These are phyloP conservation scores for Parauchenoglanis punctatus DNA, from an alignment of 2,797 vertebrate genomes.

Conservation along the genomic window DNA sequence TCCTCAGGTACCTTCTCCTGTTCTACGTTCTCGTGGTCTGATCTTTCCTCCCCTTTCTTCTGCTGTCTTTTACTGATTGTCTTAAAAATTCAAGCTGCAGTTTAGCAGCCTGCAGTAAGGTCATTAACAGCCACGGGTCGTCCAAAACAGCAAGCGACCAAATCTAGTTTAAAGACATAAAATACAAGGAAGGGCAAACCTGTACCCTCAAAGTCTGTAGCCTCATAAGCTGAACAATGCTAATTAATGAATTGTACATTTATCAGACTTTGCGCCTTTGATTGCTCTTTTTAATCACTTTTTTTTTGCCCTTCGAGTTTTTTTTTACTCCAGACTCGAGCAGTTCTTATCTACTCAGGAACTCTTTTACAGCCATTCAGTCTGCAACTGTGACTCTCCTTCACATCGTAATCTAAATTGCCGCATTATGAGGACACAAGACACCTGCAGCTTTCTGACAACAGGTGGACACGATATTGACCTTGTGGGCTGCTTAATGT, in stretches of 20 bases:
- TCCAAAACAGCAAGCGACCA: too few relatives aligned
- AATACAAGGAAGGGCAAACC: constrained; percentile 1
- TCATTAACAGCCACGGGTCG: not conserved
- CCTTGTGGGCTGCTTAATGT: not conserved
- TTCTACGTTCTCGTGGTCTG: constrained; percentile 27
- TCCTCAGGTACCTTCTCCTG: constrained; percentile 12
- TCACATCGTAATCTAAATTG: constrained; percentile 5
- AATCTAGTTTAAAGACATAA: not conserved
- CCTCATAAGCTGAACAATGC: constrained; percentile 82
- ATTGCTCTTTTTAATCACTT: constrained; percentile 92
- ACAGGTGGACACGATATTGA: not conserved
- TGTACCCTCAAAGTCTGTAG: constrained; percentile 72
- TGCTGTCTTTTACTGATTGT: not conserved
- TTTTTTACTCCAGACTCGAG: constrained; percentile 51
- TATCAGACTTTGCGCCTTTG: constrained; percentile 84
- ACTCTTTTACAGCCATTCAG: constrained; percentile 39
- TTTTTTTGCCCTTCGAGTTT: constrained; percentile 62
- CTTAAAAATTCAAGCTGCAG: constrained; percentile 4
- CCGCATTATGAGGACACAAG: not conserved
- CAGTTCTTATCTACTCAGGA: constrained; percentile 54
- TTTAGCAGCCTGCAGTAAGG: not conserved
- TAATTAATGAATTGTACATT: constrained; percentile 87
- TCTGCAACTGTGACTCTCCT: constrained; percentile 61
- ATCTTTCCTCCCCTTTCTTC: constrained; percentile 9
- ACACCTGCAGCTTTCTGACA: constrained; percentile 6